These are phyloP conservation scores for Diorhabda elongata DNA, from an alignment of 1,140 invertebrate genomes.

Conservation along the genomic window DNA sequence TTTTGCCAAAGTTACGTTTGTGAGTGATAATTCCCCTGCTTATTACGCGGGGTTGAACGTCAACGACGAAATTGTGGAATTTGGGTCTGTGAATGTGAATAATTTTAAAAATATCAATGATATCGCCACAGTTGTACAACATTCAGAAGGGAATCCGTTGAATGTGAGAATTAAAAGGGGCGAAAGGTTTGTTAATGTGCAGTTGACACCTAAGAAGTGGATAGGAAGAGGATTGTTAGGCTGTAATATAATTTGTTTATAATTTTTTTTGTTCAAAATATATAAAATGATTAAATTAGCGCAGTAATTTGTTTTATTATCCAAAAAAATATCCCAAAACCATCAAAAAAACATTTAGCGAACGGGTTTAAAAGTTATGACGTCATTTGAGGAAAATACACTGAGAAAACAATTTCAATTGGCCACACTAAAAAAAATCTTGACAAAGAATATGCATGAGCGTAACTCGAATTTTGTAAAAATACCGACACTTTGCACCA, in stretches of 20 bases:
- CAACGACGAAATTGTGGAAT: conserved; percentile 71
- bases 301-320: background rate
- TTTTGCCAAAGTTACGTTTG: conserved; percentile 70
- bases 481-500: too few species aligned
- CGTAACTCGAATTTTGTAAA: too few species aligned
- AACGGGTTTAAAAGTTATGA: too few species aligned
- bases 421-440: too few species aligned
- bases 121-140: conserved; percentile 65
- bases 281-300: background rate
- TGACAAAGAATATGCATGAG: too few species aligned
- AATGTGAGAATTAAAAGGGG: conserved; percentile 59
- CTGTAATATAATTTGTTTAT: conserved; percentile 57
- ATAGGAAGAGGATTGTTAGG: conserved; percentile 70
- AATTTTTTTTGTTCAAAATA: conserved; percentile 1
- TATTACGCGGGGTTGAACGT: conserved; percentile 69
- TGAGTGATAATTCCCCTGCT: conserved; percentile 75
- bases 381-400: too few species aligned
- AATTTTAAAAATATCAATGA: conserved; percentile 73
- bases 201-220: conserved; percentile 68
- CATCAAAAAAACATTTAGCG: background rate
- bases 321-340: background rate
- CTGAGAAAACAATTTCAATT: too few species aligned
- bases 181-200: conserved; percentile 51
- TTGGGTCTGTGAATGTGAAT: conserved; percentile 72
- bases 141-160: conserved; percentile 64